Evolutionary conservation across 2,888 invertebrate genomes (phyloP).

Genomic region (Tenthredo notha): DNA sequence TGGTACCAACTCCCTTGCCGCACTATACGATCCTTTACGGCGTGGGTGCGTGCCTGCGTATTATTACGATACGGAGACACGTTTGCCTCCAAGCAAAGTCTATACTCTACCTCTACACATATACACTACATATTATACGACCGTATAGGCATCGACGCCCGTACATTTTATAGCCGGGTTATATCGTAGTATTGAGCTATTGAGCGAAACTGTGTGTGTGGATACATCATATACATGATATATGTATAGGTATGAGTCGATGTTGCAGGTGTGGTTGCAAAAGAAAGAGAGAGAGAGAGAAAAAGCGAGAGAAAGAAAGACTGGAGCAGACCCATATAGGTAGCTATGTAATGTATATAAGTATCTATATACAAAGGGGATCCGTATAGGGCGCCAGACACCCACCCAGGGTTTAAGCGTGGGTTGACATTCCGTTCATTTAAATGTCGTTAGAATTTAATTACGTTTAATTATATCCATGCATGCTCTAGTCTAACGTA

Average conservation of each 20-base stretch:
- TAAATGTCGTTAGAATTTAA: slow-evolving; percentile 69
- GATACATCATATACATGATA: neutral
- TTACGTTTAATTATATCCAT: slow-evolving; percentile 66
- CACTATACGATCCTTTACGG: slow-evolving; percentile 61
- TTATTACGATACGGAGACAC: slow-evolving; percentile 59
- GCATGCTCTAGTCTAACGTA: neutral
- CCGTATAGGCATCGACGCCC: neutral
- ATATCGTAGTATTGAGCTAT: neutral
- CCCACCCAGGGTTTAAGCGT: slow-evolving; percentile 63
- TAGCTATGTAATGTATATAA: slow-evolving; percentile 24
- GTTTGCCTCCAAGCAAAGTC: slow-evolving; percentile 29
- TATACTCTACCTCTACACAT: neutral
- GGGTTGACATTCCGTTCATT: slow-evolving; percentile 75
- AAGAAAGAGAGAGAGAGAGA: neutral
- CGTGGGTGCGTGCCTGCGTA: slow-evolving; percentile 66
- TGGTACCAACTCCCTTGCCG: slow-evolving; percentile 9
- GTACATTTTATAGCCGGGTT: neutral
- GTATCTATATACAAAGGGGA: neutral
- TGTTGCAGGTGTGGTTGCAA: neutral
- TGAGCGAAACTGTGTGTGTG: neutral
- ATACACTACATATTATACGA: neutral
- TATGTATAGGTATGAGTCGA: slow-evolving; percentile 33
- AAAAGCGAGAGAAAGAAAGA: neutral
- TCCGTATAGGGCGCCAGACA: slow-evolving; percentile 35
- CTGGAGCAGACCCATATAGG: neutral